phyloP scores from a whole-genome alignment of 2,888 invertebrate species.

The Drosophila neutralis region DNA sequence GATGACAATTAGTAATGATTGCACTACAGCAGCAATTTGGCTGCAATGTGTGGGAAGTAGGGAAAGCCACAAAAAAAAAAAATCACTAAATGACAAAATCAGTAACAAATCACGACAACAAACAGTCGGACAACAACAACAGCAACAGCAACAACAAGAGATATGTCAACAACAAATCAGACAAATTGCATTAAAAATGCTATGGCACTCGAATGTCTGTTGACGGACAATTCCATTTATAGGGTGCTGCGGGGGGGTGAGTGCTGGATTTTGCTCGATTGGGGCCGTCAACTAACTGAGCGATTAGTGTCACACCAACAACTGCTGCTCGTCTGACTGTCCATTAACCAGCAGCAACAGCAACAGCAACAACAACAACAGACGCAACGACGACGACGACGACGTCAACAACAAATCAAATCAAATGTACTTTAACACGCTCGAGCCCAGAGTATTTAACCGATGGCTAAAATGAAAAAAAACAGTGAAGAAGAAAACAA shows the following conservation, averaged over 20 bases:
- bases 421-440: conserved; percentile 79
- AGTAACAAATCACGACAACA: conserved; percentile 78
- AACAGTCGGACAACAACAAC: conserved; percentile 44
- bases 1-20: conserved; percentile 75
- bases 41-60: conserved; percentile 6
- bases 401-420: conserved; percentile 76
- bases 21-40: conserved; percentile 42
- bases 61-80: conserved; percentile 34
- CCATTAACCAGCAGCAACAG: conserved; percentile 62
- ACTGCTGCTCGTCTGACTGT: conserved; percentile 60
- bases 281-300: conserved; percentile 67
- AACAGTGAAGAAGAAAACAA: conserved; percentile 13
- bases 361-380: conserved; percentile 28
- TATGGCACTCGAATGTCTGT: conserved; percentile 70
- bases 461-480: conserved; percentile 52
- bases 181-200: conserved; percentile 81
- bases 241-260: conserved; percentile 1
- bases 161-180: conserved; percentile 79
- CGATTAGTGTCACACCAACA: conserved; percentile 74
- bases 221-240: conserved; percentile 59
- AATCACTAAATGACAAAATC: conserved; percentile 79
- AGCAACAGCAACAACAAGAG: conserved; percentile 43
- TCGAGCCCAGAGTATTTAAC: conserved; percentile 70
- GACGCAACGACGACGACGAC: conserved; percentile 54
- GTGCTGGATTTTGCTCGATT: conserved; percentile 9